Base-by-base conservation (phyloP, 2,888 invertebrate species). In the Acanthoscelides obtectus region DNA sequence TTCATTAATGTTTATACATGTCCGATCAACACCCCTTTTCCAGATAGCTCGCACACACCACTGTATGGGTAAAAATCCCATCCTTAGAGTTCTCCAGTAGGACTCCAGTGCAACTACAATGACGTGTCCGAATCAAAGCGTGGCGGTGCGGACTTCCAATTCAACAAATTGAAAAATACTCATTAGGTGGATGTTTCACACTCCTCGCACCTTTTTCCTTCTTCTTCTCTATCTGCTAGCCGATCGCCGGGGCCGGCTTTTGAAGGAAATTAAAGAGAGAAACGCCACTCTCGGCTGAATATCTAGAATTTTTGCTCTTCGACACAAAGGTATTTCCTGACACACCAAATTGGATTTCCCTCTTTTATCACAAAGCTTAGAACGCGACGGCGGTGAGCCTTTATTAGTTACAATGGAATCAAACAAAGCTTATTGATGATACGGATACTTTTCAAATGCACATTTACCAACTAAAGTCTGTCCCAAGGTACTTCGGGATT, bases 131-230 rank as follows among this genome's bases (percentile, higher is more conserved):
- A 82, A 83, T 84, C 85, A 84, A 85, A 84, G 84, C 80, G 81
- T 17, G 45, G 8, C 25, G 8, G 45, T 45, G 45, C 45, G 17
- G 80, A 78, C 78, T 80, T 82, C 82, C 83, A 83, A 84, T 85
- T 83, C 84, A 81, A 84, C 84, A 85, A 85, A 85, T 85, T 85
- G 85, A 86, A 85, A 86, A 86, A 86, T 85, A 85, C 85, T 85
- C 86, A 85, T 86, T 85, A 86, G 84, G 82, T 83, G 84, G 83
- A 85, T 84, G 84, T 83, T 84, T 84, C 83, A 80, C 84, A 82
- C 83, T 81, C 75, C 75, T 76, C 72, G 75, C 74, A 75, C 72
- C 72, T 74, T 75, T 71, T 73, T 71, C 72, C 69, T 73, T 68
- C 72, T 69, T 45, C 25, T 25, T 8, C 25, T 25, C 45, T 45